Base-by-base conservation (phyloP, 2,888 invertebrate genomes). In the Lepidochrysops patricia region DNA sequence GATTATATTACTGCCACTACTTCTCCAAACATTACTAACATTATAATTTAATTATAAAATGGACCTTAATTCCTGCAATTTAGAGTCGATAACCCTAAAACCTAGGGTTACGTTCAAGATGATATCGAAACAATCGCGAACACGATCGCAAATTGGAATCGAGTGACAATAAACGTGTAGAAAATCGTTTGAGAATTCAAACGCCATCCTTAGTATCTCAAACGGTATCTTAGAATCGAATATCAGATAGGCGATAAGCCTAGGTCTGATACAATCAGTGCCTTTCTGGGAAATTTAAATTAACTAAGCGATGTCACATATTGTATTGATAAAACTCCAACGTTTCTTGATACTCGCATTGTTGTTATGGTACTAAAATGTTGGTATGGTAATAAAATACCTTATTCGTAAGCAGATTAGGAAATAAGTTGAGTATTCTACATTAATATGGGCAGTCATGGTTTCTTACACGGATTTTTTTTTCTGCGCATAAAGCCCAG, bases 221-320 rank as follows among this genome's bases (percentile, higher is more conserved):
- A 29, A 29, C 29, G 72, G 73, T 72, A 77, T 78, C 73, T 75
- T 66, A 67, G 68, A 77, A 77, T 75, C 76, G 70, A 72, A 79
- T 80, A 77, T 78, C 76, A 68, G 66, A 73, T 74, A 76, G 70
- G 68, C 73, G 77, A 82, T 80, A 76, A 77, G 76, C 80, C 78
- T 79, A 75, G 77, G 77, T 79, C 82, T 80, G 72, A 73, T 78
- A 79, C 73, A 74, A 75, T 67, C 70, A 74, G 74, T 70, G 58
- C 75, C 74, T 62, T 75, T 71, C 65, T 72, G 70, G 76, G 76
- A 65, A 67, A 74, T 74, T 77, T 77, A 76, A 75, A 77, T 76
- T 72, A 72, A 70, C 67, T 60, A 64, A 61, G 61, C 63, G 64
- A 61, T 62, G 50, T 19, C 7, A 19, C 1, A 50, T 12, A 35